phyloP scores from a whole-genome alignment of 2,113 vertebrate species.

The Nibea coibor region DNA sequence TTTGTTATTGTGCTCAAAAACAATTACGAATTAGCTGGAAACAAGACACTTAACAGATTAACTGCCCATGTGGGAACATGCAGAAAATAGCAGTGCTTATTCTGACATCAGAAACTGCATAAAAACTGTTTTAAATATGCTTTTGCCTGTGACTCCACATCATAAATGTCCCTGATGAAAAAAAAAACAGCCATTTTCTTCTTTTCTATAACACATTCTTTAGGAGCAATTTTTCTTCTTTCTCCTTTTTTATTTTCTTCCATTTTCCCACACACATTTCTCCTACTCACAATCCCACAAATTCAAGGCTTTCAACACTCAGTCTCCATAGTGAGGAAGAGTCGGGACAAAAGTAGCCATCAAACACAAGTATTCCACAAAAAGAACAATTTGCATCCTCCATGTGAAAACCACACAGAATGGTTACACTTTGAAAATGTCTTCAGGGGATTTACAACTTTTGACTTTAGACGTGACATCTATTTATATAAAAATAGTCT shows the following conservation, averaged over 20 bases:
- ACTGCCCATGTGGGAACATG: neutral
- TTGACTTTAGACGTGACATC: slow-evolving; percentile 5
- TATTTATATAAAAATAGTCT: neutral
- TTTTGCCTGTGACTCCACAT: slow-evolving; percentile 10
- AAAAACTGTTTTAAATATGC: neutral
- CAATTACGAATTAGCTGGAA: slow-evolving; percentile 7
- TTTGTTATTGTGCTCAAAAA: neutral
- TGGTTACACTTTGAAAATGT: slow-evolving; percentile 28
- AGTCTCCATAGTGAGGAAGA: slow-evolving; percentile 8
- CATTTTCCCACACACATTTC: slow-evolving; percentile 16
- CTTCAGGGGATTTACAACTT: neutral
- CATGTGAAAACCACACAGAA: neutral
- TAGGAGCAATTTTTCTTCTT: slow-evolving; percentile 34
- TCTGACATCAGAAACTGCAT: neutral
- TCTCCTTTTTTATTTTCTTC: slow-evolving; percentile 21
- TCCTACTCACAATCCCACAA: slow-evolving; percentile 10
- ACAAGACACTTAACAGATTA: slow-evolving; percentile 1
- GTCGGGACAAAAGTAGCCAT: slow-evolving; percentile 13
- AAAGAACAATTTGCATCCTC: slow-evolving; percentile 23
- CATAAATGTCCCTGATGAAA: slow-evolving; percentile 1
- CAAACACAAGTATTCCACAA: slow-evolving; percentile 8
- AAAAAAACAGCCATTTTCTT: slow-evolving; percentile 1
- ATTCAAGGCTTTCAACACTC: slow-evolving; percentile 43
- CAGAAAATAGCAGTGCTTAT: slow-evolving; percentile 3
- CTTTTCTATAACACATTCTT: slow-evolving; percentile 23